Evolutionary conservation across 2,113 vertebrate genomes (phyloP).

Genomic region (Maccullochella peelii): DNA sequence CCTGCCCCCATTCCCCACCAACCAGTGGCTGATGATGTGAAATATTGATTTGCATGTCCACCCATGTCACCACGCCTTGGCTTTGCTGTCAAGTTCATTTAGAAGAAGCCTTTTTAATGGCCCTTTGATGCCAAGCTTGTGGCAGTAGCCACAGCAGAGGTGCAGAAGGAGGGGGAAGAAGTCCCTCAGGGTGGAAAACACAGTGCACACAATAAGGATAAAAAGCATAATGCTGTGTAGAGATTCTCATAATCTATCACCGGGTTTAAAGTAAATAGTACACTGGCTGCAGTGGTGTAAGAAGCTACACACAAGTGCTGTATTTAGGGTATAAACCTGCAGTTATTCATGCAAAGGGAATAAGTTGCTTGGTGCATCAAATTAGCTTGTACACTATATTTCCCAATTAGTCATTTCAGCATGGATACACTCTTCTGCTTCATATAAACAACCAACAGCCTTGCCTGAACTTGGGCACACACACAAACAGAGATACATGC

Average conservation of each 20-base stretch:
- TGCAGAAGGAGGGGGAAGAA: slow-evolving; percentile 19
- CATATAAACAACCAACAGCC: slow-evolving; percentile 72
- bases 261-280: slow-evolving; percentile 23
- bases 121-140: slow-evolving; percentile 71
- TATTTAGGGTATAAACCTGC: slow-evolving; percentile 59
- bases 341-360: slow-evolving; percentile 72
- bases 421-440: slow-evolving; percentile 80
- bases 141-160: slow-evolving; percentile 56
- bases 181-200: slow-evolving; percentile 46
- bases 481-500: slow-evolving; percentile 11
- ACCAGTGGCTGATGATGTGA: slow-evolving; percentile 78
- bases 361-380: slow-evolving; percentile 58
- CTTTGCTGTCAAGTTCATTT: slow-evolving; percentile 82
- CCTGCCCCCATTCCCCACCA: slow-evolving; percentile 65
- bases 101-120: slow-evolving; percentile 71
- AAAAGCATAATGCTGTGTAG: slow-evolving; percentile 16
- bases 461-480: slow-evolving; percentile 51
- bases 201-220: slow-evolving; percentile 36
- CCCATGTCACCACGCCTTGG: slow-evolving; percentile 77
- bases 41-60: slow-evolving; percentile 86
- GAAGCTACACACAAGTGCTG: slow-evolving; percentile 5
- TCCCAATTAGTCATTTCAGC: slow-evolving; percentile 81
- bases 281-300: background rate
- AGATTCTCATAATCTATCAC: slow-evolving; percentile 46
- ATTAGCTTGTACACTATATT: slow-evolving; percentile 74